These are phyloP conservation scores for Melanerpes aurifrons DNA, from an alignment of 2,113 vertebrate genomes.

Conservation along the genomic window DNA sequence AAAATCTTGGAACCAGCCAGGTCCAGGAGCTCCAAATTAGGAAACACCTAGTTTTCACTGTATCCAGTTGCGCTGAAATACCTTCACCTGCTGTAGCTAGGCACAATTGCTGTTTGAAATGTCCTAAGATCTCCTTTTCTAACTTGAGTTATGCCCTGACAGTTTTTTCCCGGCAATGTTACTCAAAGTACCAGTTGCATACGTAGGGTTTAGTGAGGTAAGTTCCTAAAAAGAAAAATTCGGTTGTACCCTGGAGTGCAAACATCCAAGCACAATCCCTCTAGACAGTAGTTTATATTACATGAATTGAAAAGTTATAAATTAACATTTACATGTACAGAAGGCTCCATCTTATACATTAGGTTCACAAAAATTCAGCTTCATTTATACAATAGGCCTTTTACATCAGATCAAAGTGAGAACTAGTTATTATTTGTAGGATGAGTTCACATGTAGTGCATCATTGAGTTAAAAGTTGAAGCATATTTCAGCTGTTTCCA, in stretches of 20 bases:
- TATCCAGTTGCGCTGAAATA: neutral
- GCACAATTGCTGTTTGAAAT: neutral
- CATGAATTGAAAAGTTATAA: neutral
- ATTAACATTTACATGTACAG: neutral
- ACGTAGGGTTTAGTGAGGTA: neutral
- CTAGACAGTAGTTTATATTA: neutral
- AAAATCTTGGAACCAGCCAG: neutral
- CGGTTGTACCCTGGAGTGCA: rapidly evolving
- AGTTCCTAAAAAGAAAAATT: neutral
- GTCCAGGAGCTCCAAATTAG: neutral
- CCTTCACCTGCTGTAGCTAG: neutral
- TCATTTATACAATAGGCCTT: neutral
- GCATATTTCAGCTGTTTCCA: neutral
- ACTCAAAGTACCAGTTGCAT: neutral
- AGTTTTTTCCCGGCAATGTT: neutral
- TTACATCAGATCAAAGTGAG: neutral
- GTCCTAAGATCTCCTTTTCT: neutral
- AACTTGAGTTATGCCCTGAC: neutral
- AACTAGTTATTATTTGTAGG: neutral
- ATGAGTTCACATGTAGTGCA: neutral
- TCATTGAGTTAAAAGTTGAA: conserved; percentile 3
- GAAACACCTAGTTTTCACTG: neutral
- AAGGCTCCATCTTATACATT: neutral
- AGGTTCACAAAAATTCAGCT: neutral
- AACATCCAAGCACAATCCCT: neutral